Evolutionary conservation across 2,797 vertebrate genomes (phyloP).

Genomic region (Graptemys geographica): DNA sequence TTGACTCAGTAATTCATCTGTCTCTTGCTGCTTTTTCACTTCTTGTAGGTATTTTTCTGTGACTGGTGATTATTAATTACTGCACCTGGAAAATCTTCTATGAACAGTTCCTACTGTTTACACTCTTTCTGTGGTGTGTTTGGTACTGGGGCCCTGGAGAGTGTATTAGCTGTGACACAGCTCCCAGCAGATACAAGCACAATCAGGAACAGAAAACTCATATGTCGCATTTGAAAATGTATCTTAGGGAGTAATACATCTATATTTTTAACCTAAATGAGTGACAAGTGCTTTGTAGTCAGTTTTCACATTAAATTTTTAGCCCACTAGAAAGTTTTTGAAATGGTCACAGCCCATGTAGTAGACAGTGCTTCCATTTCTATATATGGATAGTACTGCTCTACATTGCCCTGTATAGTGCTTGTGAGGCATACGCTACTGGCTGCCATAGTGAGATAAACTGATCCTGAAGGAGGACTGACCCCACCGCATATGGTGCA

Average conservation of each 20-base stretch:
- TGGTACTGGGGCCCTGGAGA: neutral
- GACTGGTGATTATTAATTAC: neutral
- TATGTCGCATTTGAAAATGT: neutral
- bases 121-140: neutral
- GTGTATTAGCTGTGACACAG: neutral
- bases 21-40: neutral
- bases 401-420: neutral
- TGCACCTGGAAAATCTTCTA: neutral
- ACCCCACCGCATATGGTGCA: neutral
- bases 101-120: neutral
- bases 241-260: neutral
- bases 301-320: neutral
- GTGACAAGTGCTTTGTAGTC: no score
- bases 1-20: neutral
- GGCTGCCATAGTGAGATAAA: neutral
- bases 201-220: neutral
- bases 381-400: neutral
- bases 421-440: neutral
- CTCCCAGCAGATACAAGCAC: neutral
- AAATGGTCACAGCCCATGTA: neutral
- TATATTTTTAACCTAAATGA: neutral
- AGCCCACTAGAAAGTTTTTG: neutral
- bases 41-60: neutral
- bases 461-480: neutral
- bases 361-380: neutral